A percentile compares a stretch with the other conserved stretches of the same genome.
These are phyloP conservation scores for Melipona beecheii DNA, from an alignment of 2,888 invertebrate species.

Conservation along the genomic window DNA sequence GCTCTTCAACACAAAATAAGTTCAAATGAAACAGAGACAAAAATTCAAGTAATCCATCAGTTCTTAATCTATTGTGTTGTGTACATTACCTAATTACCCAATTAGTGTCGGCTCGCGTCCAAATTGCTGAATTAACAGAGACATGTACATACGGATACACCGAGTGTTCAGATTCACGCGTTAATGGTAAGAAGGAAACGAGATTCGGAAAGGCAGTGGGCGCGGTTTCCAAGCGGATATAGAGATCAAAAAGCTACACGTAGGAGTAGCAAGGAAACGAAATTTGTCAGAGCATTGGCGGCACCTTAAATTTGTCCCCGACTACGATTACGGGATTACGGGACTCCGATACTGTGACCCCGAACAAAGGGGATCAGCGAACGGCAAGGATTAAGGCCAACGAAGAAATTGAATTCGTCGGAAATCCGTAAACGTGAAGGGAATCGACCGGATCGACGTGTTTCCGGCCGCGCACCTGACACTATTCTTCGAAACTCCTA, in stretches of 20 bases:
- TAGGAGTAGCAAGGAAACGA: conserved; percentile 33
- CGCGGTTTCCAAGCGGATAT: not conserved
- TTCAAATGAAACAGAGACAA: no score
- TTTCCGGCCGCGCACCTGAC: conserved; percentile 41
- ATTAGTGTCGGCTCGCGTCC: no score
- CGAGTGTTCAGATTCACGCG: not conserved
- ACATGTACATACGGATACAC: not conserved
- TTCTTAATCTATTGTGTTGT: no score
- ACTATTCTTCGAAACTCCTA: conserved; percentile 37
- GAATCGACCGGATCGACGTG: conserved; percentile 42
- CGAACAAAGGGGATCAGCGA: conserved; percentile 51
- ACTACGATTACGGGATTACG: conserved; percentile 44
- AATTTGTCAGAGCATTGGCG: conserved; percentile 36
- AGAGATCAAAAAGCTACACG: conserved; percentile 40
- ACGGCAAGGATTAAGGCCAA: conserved; percentile 46
- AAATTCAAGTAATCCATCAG: no score
- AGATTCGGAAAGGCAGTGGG: not conserved
- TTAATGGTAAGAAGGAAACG: not conserved
- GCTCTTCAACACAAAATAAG: no score
- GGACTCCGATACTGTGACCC: conserved; percentile 47
- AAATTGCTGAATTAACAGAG: no score
- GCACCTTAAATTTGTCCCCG: conserved; percentile 53
- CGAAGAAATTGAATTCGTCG: conserved; percentile 57
- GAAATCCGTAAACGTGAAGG: conserved; percentile 50
- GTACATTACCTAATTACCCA: no score